Evolutionary conservation across 2,888 invertebrate species (phyloP).

Genomic region (Xiphydria camelus): DNA sequence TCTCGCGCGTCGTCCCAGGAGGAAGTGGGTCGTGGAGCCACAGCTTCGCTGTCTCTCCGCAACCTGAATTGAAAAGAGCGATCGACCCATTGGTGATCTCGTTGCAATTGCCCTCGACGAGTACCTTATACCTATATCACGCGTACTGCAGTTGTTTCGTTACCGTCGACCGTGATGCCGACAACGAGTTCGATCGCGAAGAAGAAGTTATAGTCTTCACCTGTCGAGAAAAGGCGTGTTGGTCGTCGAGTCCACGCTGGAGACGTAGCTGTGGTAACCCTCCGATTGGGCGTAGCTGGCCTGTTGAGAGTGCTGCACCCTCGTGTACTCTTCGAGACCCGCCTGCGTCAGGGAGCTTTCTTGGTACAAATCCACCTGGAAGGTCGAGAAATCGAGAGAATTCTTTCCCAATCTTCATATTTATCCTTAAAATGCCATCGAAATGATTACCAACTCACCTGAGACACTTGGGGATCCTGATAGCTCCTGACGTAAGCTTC

Average conservation of each 20-base stretch:
- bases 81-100: too few species aligned
- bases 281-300: conserved; percentile 79
- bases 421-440: background rate
- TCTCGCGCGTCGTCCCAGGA: conserved; percentile 60
- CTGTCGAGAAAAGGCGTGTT: conserved; percentile 76
- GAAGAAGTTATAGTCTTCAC: conserved; percentile 38
- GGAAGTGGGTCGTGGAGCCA: conserved; percentile 53
- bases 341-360: conserved; percentile 56
- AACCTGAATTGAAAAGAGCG: conserved; percentile 48
- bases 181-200: background rate
- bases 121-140: background rate
- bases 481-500: conserved; percentile 72
- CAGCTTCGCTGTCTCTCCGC: conserved; percentile 66
- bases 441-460: conserved; percentile 13
- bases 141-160: too few species aligned
- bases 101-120: too few species aligned
- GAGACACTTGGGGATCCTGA: conserved; percentile 57
- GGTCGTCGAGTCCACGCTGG: conserved; percentile 73
- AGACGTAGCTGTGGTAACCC: conserved; percentile 80
- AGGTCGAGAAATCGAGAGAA: conserved; percentile 1
- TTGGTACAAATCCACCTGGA: conserved; percentile 50
- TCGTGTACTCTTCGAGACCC: conserved; percentile 60
- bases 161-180: background rate
- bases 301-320: conserved; percentile 69
- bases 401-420: background rate